Evolutionary conservation across 2,797 vertebrate genomes (phyloP), one percentile per base, ranked within the genome.

Genomic region (Sebastes hubbsi): DNA sequence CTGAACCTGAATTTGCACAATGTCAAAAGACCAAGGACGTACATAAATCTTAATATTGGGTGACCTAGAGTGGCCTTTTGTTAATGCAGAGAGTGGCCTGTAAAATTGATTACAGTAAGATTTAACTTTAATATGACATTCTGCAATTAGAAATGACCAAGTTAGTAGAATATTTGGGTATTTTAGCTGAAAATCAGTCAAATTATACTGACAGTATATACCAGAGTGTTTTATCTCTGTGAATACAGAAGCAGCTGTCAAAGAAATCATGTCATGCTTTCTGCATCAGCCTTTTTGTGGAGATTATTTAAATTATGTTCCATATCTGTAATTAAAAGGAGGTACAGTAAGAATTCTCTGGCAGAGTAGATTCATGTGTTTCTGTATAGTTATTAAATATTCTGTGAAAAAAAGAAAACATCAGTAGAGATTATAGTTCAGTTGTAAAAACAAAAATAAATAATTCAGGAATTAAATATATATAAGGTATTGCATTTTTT

Each of bases 181-280:
- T 42, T 61, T 52, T 52, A 14, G 25, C 13, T 18, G 18, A 67
- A 58, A 64, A 30, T 66, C 36, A 36, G 52, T 32, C 30, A 52
- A 67, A 80, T 66, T 16, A 34, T 29, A 55, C 18, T 32, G 6
- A 61, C 61, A 24, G 59, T 24, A 20, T 71, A 3, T 8, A 36
- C 18, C 55, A 4, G 27, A 54, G 20, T 24, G 36, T 30, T 76
- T 73, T 58, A 73, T 78, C 58, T 72, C 27, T 10, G 67, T 25
- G 75, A 68, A 78, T 64, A 72, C 75, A 80, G 63, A 72, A 52
- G 61, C 30, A 46, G 46, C 61, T 72, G 70, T 77, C 68, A 16
- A 4, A 42, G 55, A 55, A 78, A 70, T 85, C 76, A 67, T 27
- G 8, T 27, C 30, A 25, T 30, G 68, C 75, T 81, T 29, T n/a